Percentiles rank a stretch among this genome's conserved stretches.
Conservation (phyloP, 2,888 invertebrate species). For the Drosophila phalerata region DNA sequence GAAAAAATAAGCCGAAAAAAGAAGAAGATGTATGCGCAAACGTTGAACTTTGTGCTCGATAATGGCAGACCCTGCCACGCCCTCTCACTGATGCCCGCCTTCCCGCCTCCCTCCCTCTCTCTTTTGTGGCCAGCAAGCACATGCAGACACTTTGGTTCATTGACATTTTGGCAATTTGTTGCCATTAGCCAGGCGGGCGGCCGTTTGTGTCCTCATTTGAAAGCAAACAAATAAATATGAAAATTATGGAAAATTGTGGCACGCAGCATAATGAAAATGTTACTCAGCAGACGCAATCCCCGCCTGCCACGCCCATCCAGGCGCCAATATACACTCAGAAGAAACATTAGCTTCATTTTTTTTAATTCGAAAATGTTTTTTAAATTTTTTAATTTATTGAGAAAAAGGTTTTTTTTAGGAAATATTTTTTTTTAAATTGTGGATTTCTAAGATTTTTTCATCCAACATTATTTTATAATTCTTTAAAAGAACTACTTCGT, state of each 20-base stretch:
- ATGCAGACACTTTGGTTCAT: conserved; percentile 75
- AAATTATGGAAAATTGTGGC: conserved; percentile 63
- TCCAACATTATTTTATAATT: no score
- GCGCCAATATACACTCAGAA: conserved; percentile 28
- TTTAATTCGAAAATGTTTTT: no score
- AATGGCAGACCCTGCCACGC: conserved; percentile 32
- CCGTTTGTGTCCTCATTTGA: conserved; percentile 71
- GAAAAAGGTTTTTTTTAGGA: no score
- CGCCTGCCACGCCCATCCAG: not conserved
- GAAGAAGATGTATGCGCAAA: conserved; percentile 25
- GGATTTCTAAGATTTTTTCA: no score
- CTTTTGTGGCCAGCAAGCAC: conserved; percentile 23
- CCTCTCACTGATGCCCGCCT: not conserved
- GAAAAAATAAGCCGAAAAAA: not conserved
- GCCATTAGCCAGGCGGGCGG: conserved; percentile 62
- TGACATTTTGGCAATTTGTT: conserved; percentile 76
- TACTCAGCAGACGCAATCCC: conserved; percentile 39
- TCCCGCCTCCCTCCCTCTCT: no score
- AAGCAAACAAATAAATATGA: conserved; percentile 69
- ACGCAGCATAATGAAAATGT: conserved; percentile 71
- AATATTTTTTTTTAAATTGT: no score
- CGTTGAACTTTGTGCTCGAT: conserved; percentile 75
- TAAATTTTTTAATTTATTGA: no score
- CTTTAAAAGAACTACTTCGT: no score
- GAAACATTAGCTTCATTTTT: no score